These are phyloP conservation scores for Sipha maydis DNA, from an alignment of 2,888 invertebrate genomes.

Conservation along the genomic window DNA sequence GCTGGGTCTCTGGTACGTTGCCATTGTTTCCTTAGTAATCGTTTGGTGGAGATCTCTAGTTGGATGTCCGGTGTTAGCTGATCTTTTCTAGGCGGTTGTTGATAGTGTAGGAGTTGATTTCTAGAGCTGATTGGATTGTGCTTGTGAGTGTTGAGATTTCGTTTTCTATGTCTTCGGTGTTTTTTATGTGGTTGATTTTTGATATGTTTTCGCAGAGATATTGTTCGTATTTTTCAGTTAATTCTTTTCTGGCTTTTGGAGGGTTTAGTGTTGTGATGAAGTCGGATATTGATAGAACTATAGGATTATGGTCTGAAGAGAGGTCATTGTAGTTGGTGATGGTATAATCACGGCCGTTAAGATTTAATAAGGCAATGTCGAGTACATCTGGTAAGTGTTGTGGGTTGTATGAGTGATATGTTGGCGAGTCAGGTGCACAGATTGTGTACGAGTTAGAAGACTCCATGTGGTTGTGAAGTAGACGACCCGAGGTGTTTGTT, in stretches of 20 bases:
- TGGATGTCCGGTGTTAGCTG: neutral
- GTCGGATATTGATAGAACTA: neutral
- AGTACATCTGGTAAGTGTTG: too few relatives aligned
- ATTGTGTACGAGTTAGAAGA: neutral
- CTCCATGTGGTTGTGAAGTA: neutral
- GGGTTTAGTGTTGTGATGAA: neutral
- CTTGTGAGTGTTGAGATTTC: neutral
- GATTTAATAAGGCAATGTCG: too few relatives aligned
- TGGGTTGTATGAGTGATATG: too few relatives aligned
- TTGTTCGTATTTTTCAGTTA: neutral
- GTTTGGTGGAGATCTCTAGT: neutral
- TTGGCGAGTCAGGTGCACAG: neutral
- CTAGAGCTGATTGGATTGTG: slow-evolving; percentile 1
- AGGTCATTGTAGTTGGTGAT: too few relatives aligned
- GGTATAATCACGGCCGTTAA: too few relatives aligned
- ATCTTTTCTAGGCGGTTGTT: neutral
- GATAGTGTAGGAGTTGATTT: neutral
- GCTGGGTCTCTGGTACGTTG: neutral
- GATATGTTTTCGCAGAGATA: neutral
- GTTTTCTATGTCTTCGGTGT: neutral
- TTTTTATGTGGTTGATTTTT: neutral
- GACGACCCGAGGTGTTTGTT: neutral
- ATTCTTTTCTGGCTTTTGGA: neutral
- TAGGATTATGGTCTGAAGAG: too few relatives aligned
- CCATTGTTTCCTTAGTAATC: neutral